Evolutionary conservation across 2,888 invertebrate genomes (phyloP), one percentile per base, ranked within the genome.

Genomic region (Rotaria macrura): DNA sequence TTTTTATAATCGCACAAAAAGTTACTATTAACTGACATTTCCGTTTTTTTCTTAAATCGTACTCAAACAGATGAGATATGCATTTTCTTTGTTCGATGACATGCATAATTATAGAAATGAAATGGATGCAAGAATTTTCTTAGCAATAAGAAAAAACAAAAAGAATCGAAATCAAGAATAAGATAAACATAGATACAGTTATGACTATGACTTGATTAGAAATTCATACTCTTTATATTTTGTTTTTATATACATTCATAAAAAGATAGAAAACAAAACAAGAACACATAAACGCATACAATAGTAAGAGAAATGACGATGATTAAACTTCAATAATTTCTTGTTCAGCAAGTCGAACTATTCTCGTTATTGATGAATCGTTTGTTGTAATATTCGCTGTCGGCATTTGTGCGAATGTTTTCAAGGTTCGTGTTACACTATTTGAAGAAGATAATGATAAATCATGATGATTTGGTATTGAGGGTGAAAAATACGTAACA

Each of bases 311-410:
- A 25, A 65, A 65, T 65, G 29, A 34, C 17, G 38, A 34, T 29
- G 12, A 65, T 43, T 43, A 79, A 43, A 79, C 79, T 79, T 79
- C 79, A n/a, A 79, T 79, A 14, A 79, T 14, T 79, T 79, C 79
- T n/a, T 79, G 79, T 79, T 79, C 79, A 43, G 79, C 79, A 25
- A 79, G 79, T 9, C 79, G 25, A 43, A n/a, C 38, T 1, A 2
- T 23, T 2, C 10, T n/a, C 10, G 10, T 38, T 38, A 6, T 79
- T 25, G 43, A 43, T 65, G 29, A 65, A 9, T 17, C n/a, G 20
- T 74, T 20, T 23, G 25, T 14, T 79, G 40, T 25, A 38, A 25
- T 23, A 14, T 79, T 40, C 23, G 25, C 6, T 9, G 34, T 38
- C 1, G 72, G n/a, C 9, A 23, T 17, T 0, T 23, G 17, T 38